Conservation (phyloP, 2,888 invertebrate species). For the Idaea aversata region DNA sequence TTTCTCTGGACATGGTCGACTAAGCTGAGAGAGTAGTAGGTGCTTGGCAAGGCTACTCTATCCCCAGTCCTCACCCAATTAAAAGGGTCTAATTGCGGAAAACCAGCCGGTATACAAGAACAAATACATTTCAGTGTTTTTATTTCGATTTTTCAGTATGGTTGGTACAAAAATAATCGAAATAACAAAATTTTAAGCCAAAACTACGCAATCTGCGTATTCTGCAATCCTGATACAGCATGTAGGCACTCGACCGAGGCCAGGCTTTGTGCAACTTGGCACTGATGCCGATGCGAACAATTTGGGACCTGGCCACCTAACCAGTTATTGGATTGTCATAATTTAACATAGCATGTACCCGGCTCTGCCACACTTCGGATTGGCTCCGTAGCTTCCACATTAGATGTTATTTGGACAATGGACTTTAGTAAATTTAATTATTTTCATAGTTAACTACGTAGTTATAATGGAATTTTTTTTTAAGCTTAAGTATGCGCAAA, state of each 20-base stretch:
- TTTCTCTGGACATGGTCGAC: too few species aligned
- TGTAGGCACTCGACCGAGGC: conserved; percentile 21
- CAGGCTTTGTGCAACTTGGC: conserved; percentile 64
- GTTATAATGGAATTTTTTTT: too few species aligned
- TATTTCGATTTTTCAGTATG: neutral
- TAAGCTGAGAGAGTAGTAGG: too few species aligned
- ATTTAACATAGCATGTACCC: conserved; percentile 65
- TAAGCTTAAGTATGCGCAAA: too few species aligned
- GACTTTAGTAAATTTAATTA: neutral
- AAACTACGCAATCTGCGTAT: conserved; percentile 4
- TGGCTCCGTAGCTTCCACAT: conserved; percentile 51
- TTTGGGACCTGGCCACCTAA: conserved; percentile 72
- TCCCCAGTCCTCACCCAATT: too few species aligned
- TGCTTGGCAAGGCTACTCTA: too few species aligned
- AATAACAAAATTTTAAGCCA: neutral
- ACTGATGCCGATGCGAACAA: conserved; percentile 62
- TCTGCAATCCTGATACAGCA: conserved; percentile 26
- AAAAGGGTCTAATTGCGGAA: too few species aligned
- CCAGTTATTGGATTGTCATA: conserved; percentile 77
- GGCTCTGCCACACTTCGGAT: conserved; percentile 55
- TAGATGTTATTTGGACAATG: conserved; percentile 39
- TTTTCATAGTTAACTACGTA: too few species aligned
- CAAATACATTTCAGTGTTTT: too few species aligned
- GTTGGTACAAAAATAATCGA: neutral
- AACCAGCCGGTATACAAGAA: too few species aligned